phyloP scores from a whole-genome alignment of 2,888 invertebrate genomes.

The Hipparchia semele region DNA sequence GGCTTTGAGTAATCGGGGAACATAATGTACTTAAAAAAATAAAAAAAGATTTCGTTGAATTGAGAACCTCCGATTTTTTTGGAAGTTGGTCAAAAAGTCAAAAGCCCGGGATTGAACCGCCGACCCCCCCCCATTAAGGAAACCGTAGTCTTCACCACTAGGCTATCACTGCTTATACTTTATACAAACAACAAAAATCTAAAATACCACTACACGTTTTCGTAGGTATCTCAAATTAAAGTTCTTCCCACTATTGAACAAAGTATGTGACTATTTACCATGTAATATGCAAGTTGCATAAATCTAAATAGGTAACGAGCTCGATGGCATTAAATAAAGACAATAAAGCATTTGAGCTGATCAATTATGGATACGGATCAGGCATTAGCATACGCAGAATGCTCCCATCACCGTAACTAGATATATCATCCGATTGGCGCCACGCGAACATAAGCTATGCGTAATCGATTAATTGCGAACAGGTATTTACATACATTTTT shows the following conservation, averaged over 20 bases:
- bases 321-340: constrained; percentile 13
- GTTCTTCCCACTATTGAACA: not conserved
- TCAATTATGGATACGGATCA: constrained; percentile 36
- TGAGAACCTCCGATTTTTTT: no score
- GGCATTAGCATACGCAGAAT: constrained; percentile 28
- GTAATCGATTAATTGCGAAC: no score
- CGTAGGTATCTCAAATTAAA: not conserved
- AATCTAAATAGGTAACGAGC: constrained; percentile 12
- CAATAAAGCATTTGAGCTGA: constrained; percentile 20
- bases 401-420: not conserved
- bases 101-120: no score
- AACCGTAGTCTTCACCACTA: no score
- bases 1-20: no score
- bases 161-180: no score
- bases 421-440: constrained; percentile 23
- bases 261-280: not conserved
- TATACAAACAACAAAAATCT: no score
- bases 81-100: no score
- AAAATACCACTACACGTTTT: not conserved
- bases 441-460: not conserved
- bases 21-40: no score
- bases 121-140: no score
- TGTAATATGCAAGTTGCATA: not conserved
- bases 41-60: no score
- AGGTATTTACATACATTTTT: no score